Evolutionary conservation across 2,888 invertebrate species (phyloP), one percentile per base, ranked within the genome.

Genomic region (Oxycera nigricornis): DNA sequence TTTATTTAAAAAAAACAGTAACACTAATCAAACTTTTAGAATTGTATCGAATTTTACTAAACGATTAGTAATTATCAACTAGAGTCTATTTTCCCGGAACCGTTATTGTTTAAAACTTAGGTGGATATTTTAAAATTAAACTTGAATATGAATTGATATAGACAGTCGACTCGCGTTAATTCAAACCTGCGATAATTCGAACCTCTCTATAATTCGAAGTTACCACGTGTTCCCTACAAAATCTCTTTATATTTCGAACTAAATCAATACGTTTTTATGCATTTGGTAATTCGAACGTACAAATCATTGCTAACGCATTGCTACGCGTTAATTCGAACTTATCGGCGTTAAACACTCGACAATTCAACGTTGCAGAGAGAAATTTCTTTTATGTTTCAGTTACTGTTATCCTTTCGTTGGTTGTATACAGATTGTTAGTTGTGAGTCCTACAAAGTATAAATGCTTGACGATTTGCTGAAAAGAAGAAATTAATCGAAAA

Each of bases 201-300:
- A 46, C 46, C 14, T 46, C 46, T 46, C 46, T 46, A 46, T 7
- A 46, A 46, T 46, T 46, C 46, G 17, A 46, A 46, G 46, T 46
- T 46, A 46, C 17, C 46, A 46, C 46, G 14, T n/a, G 46, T 46
- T 46, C 46, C 46, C 3, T 2, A 46, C 46, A 46, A 46, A 46
- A 46, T 46, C 46, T 46, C 46, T 46, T 46, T 46, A 46, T 46
- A 46, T 46, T 46, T 46, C 46, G 46, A 46, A 46, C 46, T 46
- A 3, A 46, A 46, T 46, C 46, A 46, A 46, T 46, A 46, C 46
- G 17, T 46, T 46, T 46, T 46, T 3, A 46, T 46, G 46, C 46
- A 46, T 17, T 46, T 46, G 46, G 46, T 46, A 46, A 46, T 46
- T 46, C 46, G 46, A 46, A 46, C 6, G 46, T n/a, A 46, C 11